Percentiles rank a stretch among this genome's conserved stretches.
phyloP scores from a whole-genome alignment of 2,888 invertebrate species.

The Fissipunctia ypsillon region DNA sequence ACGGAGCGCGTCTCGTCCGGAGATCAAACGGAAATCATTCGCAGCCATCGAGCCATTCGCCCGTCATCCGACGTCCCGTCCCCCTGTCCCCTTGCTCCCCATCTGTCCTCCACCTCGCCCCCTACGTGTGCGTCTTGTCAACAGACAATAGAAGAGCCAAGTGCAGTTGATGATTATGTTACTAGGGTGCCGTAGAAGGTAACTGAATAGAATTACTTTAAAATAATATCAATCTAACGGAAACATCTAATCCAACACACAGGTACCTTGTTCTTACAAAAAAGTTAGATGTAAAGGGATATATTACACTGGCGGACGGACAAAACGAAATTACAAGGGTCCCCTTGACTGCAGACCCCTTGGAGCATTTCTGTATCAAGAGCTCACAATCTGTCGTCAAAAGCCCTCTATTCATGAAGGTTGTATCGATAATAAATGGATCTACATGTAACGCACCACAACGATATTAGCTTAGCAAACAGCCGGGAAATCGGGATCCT shows the following conservation, averaged over 20 bases:
- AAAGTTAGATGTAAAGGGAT: constrained; percentile 33
- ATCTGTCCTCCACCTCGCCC: not conserved
- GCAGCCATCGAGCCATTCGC: constrained; percentile 33
- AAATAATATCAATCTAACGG: not conserved
- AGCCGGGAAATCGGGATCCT: constrained; percentile 35
- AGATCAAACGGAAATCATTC: constrained; percentile 56
- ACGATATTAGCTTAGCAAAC: constrained; percentile 52
- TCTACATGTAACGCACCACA: constrained; percentile 32
- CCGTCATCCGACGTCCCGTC: constrained; percentile 10
- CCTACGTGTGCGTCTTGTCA: not conserved
- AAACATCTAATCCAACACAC: not conserved
- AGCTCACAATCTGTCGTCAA: constrained; percentile 33
- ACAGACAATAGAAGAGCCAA: constrained; percentile 19
- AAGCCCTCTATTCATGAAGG: constrained; percentile 18
- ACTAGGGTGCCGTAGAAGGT: not conserved
- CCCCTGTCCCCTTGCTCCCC: not conserved
- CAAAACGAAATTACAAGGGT: constrained; percentile 39
- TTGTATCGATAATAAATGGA: constrained; percentile 42
- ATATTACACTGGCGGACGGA: not conserved
- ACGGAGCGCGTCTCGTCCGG: constrained; percentile 13
- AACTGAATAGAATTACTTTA: not conserved
- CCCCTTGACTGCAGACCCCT: constrained; percentile 9
- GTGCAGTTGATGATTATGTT: not conserved
- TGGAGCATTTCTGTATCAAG: constrained; percentile 16
- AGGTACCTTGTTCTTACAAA: no score